phyloP scores from a whole-genome alignment of 2,797 vertebrate species.

The Pangasius macronema region DNA sequence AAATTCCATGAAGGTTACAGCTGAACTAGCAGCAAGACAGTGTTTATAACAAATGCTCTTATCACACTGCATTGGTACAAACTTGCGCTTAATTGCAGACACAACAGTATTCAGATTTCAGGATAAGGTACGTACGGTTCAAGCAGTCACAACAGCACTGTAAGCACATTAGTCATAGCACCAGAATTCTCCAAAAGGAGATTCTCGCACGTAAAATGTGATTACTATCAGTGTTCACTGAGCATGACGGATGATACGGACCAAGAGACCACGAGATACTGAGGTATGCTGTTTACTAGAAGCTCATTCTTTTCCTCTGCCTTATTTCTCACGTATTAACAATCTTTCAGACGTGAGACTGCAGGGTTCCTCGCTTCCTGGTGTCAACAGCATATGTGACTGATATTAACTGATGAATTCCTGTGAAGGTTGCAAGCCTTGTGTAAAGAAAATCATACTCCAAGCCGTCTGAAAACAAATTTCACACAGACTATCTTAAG shows the following conservation, averaged over 20 bases:
- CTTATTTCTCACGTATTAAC: neutral
- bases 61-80: neutral
- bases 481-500: constrained; percentile 9
- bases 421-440: neutral
- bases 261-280: neutral
- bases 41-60: neutral
- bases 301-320: neutral
- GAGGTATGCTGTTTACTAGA: neutral
- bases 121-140: neutral
- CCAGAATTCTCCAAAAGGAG: neutral
- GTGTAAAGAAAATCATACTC: neutral
- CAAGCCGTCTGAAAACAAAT: constrained; percentile 10
- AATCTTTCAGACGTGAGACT: neutral
- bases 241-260: neutral
- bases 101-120: neutral
- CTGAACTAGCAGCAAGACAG: neutral
- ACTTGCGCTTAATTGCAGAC: neutral
- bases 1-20: neutral
- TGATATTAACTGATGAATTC: constrained; percentile 3
- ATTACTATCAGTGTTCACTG: neutral
- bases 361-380: neutral
- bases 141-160: neutral
- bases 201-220: neutral
- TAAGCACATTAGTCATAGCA: neutral
- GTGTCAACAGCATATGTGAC: neutral